Evolutionary conservation across 2,113 vertebrate species (phyloP), one percentile per base, ranked within the genome.

Genomic region (Hemiprocne comata): DNA sequence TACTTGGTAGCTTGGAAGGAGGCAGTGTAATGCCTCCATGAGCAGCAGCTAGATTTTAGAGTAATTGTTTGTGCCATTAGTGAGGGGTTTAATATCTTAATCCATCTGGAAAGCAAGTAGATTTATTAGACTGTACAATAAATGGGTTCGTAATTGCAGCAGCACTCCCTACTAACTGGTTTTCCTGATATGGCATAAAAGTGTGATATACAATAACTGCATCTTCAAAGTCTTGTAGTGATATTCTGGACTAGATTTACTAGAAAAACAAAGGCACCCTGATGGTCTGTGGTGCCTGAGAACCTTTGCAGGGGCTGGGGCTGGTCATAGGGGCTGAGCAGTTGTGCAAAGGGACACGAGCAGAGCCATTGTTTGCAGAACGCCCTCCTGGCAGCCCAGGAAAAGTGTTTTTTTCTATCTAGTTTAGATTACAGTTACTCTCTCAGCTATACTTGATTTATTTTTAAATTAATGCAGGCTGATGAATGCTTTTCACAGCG

Each of bases 41-140:
- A 96, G 82, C 77, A 92, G 50, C 91, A 96, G 82, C 81, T 80
- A 38, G 62, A 34, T 67, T 79, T 81, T 57, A 57, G 61, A 67
- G 20, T 62, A 82, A 24, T 13, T 88, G 88, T 95, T 95, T 87
- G 93, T 91, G 65, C 85, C 83, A 10, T 96, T 91, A 96, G 77
- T 53, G 83, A 84, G 86, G 77, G 91, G 36, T 62, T 94, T 95
- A 94, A 91, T 95, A 85, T 82, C 83, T 66, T 79, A 90, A 94
- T 87, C 87, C 61, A 75, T 84, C 90, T 93, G 93, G 72, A 92
- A 62, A 97, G 70, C 48, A n/a, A 65, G 72, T 62, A 72, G 89
- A 86, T 96, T 79, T 96, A 72, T 95, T 93, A 62, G 87, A 40
- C 82, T 70, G 26, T 61, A n/a, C 54, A 23, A 57, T 93, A 88